Evolutionary conservation across 2,113 vertebrate genomes (phyloP), one percentile per base, ranked within the genome.

Genomic region (Phylloscopus trochilus): DNA sequence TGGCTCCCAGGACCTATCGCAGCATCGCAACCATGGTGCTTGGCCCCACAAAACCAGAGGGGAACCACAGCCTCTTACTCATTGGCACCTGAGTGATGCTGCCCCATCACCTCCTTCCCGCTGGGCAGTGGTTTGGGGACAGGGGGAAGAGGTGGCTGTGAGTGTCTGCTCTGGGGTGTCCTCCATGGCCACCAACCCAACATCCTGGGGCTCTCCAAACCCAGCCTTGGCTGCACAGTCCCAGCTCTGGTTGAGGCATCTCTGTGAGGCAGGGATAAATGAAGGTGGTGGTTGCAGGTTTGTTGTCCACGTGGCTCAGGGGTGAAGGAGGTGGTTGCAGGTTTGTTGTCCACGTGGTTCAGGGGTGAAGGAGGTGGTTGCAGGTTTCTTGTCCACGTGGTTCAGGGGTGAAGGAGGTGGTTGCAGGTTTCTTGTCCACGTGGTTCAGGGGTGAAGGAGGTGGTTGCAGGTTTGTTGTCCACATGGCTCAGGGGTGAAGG

Each of bases 21-120:
- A 92, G 90, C 93, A 80, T 92, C 4, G 2, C 95, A 87, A 44
- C 26, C 76, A 2, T 88, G 87, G 15, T 6, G 46, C 68, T 59
- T 44, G 82, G 90, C 44, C 69, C 73, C 93, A 83, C 88, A 95
- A 96, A 95, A 63, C 92, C 95, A 83, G 87, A 93, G 85, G 92
- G 72, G 63, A 96, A 96, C 93, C 93, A 93, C 90, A 64, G 85
- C 6, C 5, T 69, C 87, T 96, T 94, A 95, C 90, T 95, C 95
- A 96, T 3, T 86, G 76, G 55, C 51, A 88, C 56, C 1, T 0
- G 33, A 55, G 73, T 1, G 60, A 74, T 81, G 83, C 62, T 83
- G 51, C 12, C 64, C 92, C 86, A 47, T 86, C 4, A 0, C 51
- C 92, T 95, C 78, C 87, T 87, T 90, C 87, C 70, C 1, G 0